Evolutionary conservation across 2,888 invertebrate species (phyloP).

Genomic region (Callosobruchus maculatus): DNA sequence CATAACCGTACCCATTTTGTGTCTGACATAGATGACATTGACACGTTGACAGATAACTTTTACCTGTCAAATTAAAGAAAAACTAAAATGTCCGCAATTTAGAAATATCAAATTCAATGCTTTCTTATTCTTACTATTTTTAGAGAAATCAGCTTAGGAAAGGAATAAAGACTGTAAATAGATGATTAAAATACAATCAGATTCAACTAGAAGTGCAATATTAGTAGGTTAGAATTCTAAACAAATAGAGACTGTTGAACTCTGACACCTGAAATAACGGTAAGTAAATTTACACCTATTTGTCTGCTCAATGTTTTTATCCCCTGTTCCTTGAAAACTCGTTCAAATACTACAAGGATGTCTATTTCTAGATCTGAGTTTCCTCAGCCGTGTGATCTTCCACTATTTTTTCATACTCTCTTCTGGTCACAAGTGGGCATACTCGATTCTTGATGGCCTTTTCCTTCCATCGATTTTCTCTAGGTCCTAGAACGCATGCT

Average conservation of each 20-base stretch:
- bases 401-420: background rate
- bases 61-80: background rate
- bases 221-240: background rate
- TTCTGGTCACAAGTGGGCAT: background rate
- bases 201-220: background rate
- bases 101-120: background rate
- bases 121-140: background rate
- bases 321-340: background rate
- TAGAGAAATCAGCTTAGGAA: background rate
- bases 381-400: background rate
- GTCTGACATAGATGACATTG: too few relatives aligned
- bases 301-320: background rate
- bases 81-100: background rate
- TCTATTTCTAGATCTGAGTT: background rate
- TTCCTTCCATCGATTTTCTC: background rate
- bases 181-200: background rate
- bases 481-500: background rate
- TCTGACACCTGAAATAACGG: background rate
- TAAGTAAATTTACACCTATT: background rate
- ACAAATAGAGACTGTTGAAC: background rate
- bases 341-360: background rate
- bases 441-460: background rate
- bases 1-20: too few relatives aligned
- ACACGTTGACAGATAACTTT: too few relatives aligned
- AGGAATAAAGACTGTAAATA: background rate